Percentiles rank a stretch among this genome's conserved stretches.
Conservation (phyloP, 1,140 invertebrate species). For the Cydia amplana region DNA sequence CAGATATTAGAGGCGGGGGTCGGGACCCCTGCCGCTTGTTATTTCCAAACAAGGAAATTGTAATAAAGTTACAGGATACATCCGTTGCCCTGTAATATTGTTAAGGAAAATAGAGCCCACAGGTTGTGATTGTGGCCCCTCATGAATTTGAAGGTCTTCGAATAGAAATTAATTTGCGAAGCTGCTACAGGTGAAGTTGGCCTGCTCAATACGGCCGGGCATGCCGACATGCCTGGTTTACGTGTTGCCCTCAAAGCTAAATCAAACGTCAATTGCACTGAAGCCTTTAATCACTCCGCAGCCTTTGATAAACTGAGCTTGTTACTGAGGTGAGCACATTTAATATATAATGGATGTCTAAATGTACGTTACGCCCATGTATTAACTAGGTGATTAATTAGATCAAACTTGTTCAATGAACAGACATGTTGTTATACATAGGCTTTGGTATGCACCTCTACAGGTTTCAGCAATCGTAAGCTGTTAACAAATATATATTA, state of each 20-base stretch:
- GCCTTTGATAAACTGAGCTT: slow-evolving; percentile 61
- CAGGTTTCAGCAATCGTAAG: background rate
- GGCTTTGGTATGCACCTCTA: background rate
- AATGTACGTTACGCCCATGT: slow-evolving; percentile 8
- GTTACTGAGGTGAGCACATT: slow-evolving; percentile 39
- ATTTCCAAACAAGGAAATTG: slow-evolving; percentile 59
- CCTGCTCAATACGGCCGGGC: slow-evolving; percentile 9
- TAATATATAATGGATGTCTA: slow-evolving; percentile 32
- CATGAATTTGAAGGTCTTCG: slow-evolving; percentile 35
- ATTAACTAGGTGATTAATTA: slow-evolving; percentile 29
- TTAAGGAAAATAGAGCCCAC: slow-evolving; percentile 55
- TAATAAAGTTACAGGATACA: slow-evolving; percentile 55
- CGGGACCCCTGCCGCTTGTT: slow-evolving; percentile 54
- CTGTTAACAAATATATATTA: background rate
- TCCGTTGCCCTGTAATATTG: slow-evolving; percentile 53
- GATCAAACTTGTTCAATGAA: slow-evolving; percentile 15
- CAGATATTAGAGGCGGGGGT: slow-evolving; percentile 57
- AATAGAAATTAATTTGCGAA: slow-evolving; percentile 44
- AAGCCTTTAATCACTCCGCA: slow-evolving; percentile 56
- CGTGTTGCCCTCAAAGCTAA: slow-evolving; percentile 51
- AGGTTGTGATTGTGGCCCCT: slow-evolving; percentile 44
- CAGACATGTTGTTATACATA: background rate
- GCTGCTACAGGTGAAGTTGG: slow-evolving; percentile 16
- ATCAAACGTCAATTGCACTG: slow-evolving; percentile 60
- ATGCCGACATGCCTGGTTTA: slow-evolving; percentile 33